Evolutionary conservation across 2,888 invertebrate genomes (phyloP).

Genomic region (Acronicta psi): DNA sequence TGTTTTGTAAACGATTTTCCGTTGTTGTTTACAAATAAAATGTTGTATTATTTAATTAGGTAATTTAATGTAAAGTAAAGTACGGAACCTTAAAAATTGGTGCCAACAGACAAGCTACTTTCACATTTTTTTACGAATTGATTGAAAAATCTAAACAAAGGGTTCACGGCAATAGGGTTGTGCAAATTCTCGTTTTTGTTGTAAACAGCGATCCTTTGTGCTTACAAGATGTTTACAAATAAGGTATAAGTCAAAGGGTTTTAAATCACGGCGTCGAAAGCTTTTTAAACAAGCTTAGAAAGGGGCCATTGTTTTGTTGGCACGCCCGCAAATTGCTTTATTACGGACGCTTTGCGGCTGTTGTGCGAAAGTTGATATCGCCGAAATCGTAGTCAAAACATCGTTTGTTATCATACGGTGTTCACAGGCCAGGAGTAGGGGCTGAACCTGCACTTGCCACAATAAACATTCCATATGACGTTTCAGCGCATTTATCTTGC

Average conservation of each 20-base stretch:
- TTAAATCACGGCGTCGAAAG: constrained; percentile 88
- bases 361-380: constrained; percentile 84
- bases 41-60: constrained; percentile 2
- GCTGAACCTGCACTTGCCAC: constrained; percentile 39
- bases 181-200: constrained; percentile 81
- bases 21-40: constrained; percentile 33
- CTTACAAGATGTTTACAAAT: constrained; percentile 85
- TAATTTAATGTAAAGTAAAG: too few relatives aligned
- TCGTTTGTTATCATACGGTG: constrained; percentile 75
- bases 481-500: constrained; percentile 40
- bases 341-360: constrained; percentile 78
- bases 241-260: constrained; percentile 87
- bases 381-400: constrained; percentile 86
- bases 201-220: constrained; percentile 83
- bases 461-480: constrained; percentile 53
- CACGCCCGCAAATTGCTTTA: constrained; percentile 87
- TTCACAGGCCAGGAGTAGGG: constrained; percentile 49
- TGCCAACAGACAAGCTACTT: constrained; percentile 67
- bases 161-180: constrained; percentile 83
- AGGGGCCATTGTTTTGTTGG: constrained; percentile 86
- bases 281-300: constrained; percentile 88
- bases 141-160: constrained; percentile 74
- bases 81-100: constrained; percentile 52
- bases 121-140: constrained; percentile 70
- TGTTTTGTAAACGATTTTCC: constrained; percentile 42